Base-by-base conservation (phyloP, 92 coral and sea anemone genomes). In the Umimayanthus kanabou region DNA sequence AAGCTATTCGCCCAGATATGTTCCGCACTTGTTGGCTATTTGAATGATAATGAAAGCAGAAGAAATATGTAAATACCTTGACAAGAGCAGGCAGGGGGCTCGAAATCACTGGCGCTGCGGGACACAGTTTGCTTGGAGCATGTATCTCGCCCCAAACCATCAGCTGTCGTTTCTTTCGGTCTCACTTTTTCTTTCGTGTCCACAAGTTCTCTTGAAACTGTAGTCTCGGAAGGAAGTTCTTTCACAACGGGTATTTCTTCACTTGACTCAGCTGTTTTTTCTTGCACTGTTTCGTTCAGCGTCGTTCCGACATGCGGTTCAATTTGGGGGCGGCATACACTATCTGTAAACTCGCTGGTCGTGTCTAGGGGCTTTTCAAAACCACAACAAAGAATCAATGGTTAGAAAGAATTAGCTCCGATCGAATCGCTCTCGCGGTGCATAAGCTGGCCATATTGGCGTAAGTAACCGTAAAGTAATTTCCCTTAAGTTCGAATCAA, bases 31-130 rank as follows among this genome's bases (percentile, higher is more conserved):
- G 78, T 70, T 43, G 43, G 77, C 87, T 45, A 92, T 92, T 92
- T 92, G 90, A 92, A 92, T 92, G 86, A 85, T 86, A 92, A 92
- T 89, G 86, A 88, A 89, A 81, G 88, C 29, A 89, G 61, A 88
- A 76, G 84, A 89, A 89, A 91, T 89, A 89, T 89, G 92, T 92
- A 92, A 89, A 86, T 95, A 95, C 98, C 98, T 91, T 91, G 96
- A 93, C 98, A 95, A 88, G 93, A 66, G 85, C 98, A 95, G 77
- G 92, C 92, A 81, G 93, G 94, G 94, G 92, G 90, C 39, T 91
- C 96, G 30, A 87, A 86, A 88, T 90, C 95, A 87, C 87, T 90
- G 43, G 90, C 98, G 15, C 96, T 81, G 98, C 94, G 89, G 91
- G 96, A 89, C 76, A 61, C 88, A 77, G 90, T 76, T 87, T 87